phyloP scores from a whole-genome alignment of 2,113 vertebrate genomes.

The Xiphophorus hellerii region DNA sequence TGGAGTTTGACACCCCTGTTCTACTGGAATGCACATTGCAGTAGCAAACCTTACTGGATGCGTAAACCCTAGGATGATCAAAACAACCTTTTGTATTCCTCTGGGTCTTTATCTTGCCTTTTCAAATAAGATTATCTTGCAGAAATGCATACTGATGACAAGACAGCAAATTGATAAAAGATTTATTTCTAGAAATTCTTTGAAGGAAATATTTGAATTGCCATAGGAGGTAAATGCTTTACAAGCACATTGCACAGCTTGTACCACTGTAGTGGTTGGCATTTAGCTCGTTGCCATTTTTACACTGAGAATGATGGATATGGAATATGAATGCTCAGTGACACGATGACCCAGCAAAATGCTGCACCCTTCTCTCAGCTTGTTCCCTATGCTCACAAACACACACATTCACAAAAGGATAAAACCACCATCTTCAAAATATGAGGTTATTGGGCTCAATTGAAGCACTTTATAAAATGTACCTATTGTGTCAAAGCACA shows the following conservation, averaged over 20 bases:
- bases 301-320: constrained; percentile 53
- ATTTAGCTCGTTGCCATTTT: constrained; percentile 62
- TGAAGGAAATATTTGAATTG: constrained; percentile 12
- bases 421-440: not conserved
- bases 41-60: constrained; percentile 8
- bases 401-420: not conserved
- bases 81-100: not conserved
- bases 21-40: constrained; percentile 33
- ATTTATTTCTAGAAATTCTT: not conserved
- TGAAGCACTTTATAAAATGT: not conserved
- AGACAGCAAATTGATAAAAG: not conserved
- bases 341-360: constrained; percentile 61
- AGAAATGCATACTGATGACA: constrained; percentile 6
- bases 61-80: not conserved
- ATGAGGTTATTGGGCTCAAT: not conserved
- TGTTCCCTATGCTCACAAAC: not conserved
- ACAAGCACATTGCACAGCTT: constrained; percentile 22
- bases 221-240: constrained; percentile 23
- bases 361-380: not conserved
- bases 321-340: constrained; percentile 63
- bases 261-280: constrained; percentile 38
- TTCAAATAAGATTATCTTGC: not conserved
- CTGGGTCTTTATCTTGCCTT: not conserved
- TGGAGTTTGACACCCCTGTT: too few species aligned
- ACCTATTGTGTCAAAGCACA: too few species aligned